A percentile compares a stretch with the other conserved stretches of the same genome.
These are phyloP conservation scores for Papilio polyxenes DNA, from an alignment of 1,140 invertebrate species.

Conservation along the genomic window DNA sequence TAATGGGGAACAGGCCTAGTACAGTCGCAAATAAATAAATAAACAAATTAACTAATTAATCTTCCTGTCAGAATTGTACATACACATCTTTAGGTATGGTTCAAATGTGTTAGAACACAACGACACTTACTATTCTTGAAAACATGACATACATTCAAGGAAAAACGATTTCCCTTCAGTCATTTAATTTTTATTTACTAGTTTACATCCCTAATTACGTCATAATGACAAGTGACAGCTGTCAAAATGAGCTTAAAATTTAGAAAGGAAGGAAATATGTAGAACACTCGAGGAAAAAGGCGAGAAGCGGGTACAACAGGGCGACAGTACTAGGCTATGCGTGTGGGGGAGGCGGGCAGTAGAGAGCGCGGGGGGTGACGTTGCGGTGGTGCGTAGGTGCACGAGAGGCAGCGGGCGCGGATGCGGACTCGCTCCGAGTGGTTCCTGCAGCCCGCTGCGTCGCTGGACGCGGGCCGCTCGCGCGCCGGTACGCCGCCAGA, in stretches of 20 bases:
- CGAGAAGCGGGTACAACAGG: background rate
- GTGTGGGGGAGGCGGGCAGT: background rate
- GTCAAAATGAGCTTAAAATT: background rate
- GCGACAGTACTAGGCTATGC: conserved; percentile 31
- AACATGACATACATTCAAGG: background rate
- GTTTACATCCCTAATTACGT: background rate
- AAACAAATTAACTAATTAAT: background rate
- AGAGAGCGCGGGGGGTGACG: conserved; percentile 37
- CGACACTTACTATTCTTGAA: background rate
- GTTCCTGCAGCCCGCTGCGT: conserved; percentile 90
- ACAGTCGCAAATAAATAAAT: conserved; percentile 20
- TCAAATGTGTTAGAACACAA: background rate
- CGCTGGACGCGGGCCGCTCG: conserved; percentile 80
- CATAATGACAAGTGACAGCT: background rate
- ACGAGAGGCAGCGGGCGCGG: conserved; percentile 94
- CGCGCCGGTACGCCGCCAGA: conserved; percentile 74
- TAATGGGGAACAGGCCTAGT: conserved; percentile 25
- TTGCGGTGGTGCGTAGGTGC: conserved; percentile 84
- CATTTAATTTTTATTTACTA: background rate
- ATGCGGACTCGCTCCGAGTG: conserved; percentile 97
- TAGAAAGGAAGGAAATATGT: too few species aligned
- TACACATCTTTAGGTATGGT: conserved; percentile 15
- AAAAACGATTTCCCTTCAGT: background rate
- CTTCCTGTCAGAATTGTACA: conserved; percentile 15
- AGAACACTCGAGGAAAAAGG: background rate